Base-by-base conservation (phyloP, 2,888 invertebrate species). In the Leucophenga maculata region DNA sequence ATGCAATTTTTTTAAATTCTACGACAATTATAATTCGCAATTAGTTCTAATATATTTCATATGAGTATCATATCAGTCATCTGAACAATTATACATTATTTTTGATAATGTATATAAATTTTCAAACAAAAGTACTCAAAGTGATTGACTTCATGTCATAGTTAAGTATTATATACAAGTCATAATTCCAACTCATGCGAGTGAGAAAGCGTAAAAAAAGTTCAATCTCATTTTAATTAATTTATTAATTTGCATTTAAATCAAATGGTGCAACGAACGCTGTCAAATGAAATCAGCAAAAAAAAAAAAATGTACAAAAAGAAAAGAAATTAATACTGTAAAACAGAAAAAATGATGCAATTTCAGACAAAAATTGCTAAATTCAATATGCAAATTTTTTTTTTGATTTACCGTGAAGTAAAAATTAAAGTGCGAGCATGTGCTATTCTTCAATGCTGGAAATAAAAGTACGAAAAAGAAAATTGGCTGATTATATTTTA, bases 331-430 rank as follows among this genome's bases (percentile, higher is more conserved):
- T n/a, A n/a, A n/a, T n/a, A n/a, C n/a, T n/a, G n/a, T n/a, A n/a
- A n/a, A n/a, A n/a, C n/a, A n/a, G n/a, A n/a, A 60, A 62, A 48
- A 46, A 64, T 64, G 62, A 64, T 64, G 62, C 62, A 64, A 64
- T 64, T 64, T 64, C 14, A 48, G 22, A 64, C 48, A n/a, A 46
- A 46, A 64, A 18, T 64, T 46, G 48, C 62, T 46, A 44, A 57
- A 13, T 57, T 57, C n/a, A 57, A 22, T 31, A 57, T 31, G 57
- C 57, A 57, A 26, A 57, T 16, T 16, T 50, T 50, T 50, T 48
- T 48, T 48, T 48, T 48, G 3, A 8, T 48, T 48, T 50, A 50
- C 18, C n/a, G 8, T 50, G 16, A n/a, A 50, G n/a, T 50, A 18
- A 50, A n/a, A n/a, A 50, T 16, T 50, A 50, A 50, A 50, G 8